Conservation (phyloP, 2,888 invertebrate genomes). For the Aelia acuminata region DNA sequence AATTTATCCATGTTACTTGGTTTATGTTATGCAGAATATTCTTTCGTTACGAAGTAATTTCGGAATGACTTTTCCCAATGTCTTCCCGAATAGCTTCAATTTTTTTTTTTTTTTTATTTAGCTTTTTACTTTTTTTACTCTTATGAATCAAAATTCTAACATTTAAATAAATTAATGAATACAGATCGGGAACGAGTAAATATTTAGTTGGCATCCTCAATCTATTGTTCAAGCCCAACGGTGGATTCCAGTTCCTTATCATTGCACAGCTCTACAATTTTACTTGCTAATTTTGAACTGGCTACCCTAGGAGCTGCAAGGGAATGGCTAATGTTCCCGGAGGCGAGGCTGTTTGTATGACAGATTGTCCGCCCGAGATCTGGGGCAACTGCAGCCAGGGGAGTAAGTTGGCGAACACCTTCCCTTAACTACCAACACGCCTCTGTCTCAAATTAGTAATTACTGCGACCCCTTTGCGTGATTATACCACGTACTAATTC, state of each 20-base stretch:
- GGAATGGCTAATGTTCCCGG: background rate
- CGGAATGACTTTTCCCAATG: too few relatives aligned
- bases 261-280: background rate
- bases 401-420: background rate
- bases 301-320: background rate
- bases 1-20: too few relatives aligned
- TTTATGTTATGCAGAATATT: too few relatives aligned
- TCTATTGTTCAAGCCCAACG: background rate
- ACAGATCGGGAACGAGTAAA: too few relatives aligned
- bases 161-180: too few relatives aligned
- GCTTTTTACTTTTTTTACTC: too few relatives aligned
- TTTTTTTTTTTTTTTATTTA: too few relatives aligned
- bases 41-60: too few relatives aligned
- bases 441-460: background rate
- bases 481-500: background rate
- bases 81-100: too few relatives aligned
- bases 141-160: too few relatives aligned
- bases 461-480: background rate
- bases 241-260: background rate
- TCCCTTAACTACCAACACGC: background rate
- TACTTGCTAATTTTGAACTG: slow-evolving; percentile 13
- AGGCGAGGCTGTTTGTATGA: slow-evolving; percentile 2
- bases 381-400: background rate
- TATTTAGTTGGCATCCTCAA: background rate
- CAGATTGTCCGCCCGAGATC: background rate